Percentiles rank a stretch among this genome's conserved stretches.
Evolutionary conservation across 2,888 invertebrate species (phyloP).

Genomic region (Pterostichus niger): DNA sequence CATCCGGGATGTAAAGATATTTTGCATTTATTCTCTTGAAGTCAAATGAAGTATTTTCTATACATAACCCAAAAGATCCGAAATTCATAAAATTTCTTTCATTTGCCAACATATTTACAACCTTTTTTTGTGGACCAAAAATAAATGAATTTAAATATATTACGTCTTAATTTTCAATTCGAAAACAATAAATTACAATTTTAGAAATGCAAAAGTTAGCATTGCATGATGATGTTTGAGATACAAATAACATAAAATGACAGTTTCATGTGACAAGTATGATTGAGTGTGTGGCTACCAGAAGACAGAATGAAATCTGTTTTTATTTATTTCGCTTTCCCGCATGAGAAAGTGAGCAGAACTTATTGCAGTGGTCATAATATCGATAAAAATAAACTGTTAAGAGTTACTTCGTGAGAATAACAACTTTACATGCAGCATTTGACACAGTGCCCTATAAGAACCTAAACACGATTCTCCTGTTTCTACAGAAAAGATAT

Average conservation of each 20-base stretch:
- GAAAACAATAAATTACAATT: neutral
- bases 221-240: no score
- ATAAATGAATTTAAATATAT: no score
- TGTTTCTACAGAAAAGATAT: neutral
- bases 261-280: neutral
- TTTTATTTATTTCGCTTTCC: conserved; percentile 41
- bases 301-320: conserved; percentile 28
- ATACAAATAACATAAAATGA: conserved; percentile 20
- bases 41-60: no score
- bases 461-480: neutral
- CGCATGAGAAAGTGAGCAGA: conserved; percentile 34
- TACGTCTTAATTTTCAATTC: no score
- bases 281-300: neutral
- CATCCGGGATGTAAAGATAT: no score
- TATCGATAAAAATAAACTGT: conserved; percentile 2
- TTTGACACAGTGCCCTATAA: conserved; percentile 57
- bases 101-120: no score
- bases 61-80: no score
- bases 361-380: conserved; percentile 12
- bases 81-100: no score
- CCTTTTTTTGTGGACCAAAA: no score
- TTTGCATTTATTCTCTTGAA: no score
- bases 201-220: conserved; percentile 15
- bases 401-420: neutral
- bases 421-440: neutral